Conservation (phyloP, 2,113 vertebrate genomes). For the Propithecus coquereli region DNA sequence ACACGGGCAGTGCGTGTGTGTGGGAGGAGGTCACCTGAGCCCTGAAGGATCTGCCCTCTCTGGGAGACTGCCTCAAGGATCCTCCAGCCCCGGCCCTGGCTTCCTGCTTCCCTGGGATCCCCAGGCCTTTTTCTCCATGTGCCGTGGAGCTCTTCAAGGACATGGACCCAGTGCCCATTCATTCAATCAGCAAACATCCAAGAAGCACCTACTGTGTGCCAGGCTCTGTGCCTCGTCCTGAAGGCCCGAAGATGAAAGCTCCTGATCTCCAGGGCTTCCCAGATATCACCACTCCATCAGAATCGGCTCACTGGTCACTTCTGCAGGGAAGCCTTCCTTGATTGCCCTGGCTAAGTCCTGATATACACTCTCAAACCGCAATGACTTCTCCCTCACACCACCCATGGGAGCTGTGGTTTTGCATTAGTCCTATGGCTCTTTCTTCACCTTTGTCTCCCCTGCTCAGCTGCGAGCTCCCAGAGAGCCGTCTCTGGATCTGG, state of each 20-base stretch:
- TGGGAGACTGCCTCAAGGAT: not conserved
- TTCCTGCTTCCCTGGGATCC: not conserved
- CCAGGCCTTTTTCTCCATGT: not conserved
- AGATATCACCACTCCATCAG: not conserved
- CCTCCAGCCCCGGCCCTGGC: not conserved
- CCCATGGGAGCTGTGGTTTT: not conserved
- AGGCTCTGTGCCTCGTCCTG: not conserved
- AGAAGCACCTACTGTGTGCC: not conserved
- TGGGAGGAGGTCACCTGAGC: not conserved
- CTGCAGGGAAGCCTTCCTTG: constrained; percentile 19
- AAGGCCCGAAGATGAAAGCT: not conserved
- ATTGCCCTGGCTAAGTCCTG: not conserved
- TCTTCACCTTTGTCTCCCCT: not conserved
- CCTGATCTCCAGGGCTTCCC: not conserved
- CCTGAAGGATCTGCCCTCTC: not conserved
- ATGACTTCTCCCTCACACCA: not conserved
- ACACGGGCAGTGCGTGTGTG: too few relatives aligned
- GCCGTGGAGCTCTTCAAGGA: not conserved
- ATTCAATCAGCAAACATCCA: not conserved
- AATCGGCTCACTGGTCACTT: not conserved
- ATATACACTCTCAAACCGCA: not conserved
- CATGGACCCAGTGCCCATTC: not conserved
- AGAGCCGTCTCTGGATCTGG: not conserved
- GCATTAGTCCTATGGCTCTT: not conserved
- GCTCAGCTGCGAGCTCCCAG: not conserved